phyloP scores from a whole-genome alignment of 2,113 vertebrate species.

The Ceyx melanurus region DNA sequence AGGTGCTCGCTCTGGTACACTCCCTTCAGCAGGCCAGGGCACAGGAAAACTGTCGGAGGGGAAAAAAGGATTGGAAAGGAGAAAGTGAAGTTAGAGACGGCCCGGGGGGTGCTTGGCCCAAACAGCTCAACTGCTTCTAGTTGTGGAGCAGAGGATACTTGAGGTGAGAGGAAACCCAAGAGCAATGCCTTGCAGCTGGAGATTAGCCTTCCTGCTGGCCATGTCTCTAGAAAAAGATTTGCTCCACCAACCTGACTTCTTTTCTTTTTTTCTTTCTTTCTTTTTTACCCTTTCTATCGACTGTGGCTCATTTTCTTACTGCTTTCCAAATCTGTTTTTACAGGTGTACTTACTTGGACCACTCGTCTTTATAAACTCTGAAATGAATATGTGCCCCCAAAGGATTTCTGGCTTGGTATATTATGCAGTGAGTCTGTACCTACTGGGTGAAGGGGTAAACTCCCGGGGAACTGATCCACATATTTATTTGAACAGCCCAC shows the following conservation, averaged over 20 bases:
- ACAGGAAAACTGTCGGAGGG: conserved; percentile 93
- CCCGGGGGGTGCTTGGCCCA: neutral
- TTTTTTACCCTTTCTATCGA: neutral
- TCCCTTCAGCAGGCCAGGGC: conserved; percentile 93
- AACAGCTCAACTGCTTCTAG: conserved; percentile 13
- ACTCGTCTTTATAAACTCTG: conserved; percentile 44
- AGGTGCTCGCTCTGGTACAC: conserved; percentile 99
- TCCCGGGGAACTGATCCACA: conserved; percentile 34
- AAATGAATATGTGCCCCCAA: conserved; percentile 17
- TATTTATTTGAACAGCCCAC: conserved; percentile 56
- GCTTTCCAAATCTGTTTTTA: conserved; percentile 27
- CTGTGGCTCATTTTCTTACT: neutral
- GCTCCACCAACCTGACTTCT: neutral
- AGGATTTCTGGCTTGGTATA: conserved; percentile 35
- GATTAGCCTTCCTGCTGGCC: neutral
- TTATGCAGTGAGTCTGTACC: conserved; percentile 33
- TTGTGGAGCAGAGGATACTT: conserved; percentile 1
- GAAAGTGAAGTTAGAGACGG: conserved; percentile 1
- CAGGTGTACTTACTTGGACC: conserved; percentile 50
- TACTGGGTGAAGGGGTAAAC: conserved; percentile 39
- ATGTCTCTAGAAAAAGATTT: conserved; percentile 4
- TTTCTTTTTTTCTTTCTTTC: neutral
- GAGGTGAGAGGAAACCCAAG: conserved; percentile 20
- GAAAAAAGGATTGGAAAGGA: conserved; percentile 79
- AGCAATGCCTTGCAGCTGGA: neutral